These are phyloP conservation scores for Cottus gobio DNA, from an alignment of 2,113 vertebrate species.

Conservation along the genomic window DNA sequence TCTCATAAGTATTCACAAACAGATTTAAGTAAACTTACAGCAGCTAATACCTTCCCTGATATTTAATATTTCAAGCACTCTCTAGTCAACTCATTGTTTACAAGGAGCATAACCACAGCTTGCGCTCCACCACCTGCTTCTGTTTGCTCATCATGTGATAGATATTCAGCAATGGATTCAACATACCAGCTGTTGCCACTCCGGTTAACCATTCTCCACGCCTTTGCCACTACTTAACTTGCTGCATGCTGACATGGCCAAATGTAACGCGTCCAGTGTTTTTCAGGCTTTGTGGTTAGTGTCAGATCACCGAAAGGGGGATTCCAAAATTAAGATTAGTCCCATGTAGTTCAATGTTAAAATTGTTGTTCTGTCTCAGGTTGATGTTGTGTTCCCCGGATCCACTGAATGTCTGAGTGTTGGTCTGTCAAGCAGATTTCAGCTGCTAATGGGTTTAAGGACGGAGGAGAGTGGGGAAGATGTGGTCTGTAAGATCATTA, in stretches of 20 bases:
- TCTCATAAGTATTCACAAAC: background rate
- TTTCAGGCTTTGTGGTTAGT: background rate
- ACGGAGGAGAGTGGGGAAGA: background rate
- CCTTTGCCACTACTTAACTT: slow-evolving; percentile 12
- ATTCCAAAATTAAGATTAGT: background rate
- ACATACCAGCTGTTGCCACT: slow-evolving; percentile 25
- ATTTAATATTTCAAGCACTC: slow-evolving; percentile 4
- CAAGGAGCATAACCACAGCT: slow-evolving; percentile 16
- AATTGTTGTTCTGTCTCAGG: background rate
- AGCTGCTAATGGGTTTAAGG: background rate
- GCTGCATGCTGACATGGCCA: background rate
- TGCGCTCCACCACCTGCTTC: slow-evolving; percentile 26
- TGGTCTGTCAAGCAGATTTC: background rate
- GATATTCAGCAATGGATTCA: slow-evolving; percentile 4
- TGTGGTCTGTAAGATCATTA: background rate
- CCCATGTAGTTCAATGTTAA: background rate
- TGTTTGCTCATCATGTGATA: slow-evolving; percentile 23
- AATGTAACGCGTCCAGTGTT: background rate
- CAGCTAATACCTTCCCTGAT: slow-evolving; percentile 5
- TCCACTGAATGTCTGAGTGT: background rate
- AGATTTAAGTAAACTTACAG: background rate
- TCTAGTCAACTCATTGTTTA: background rate
- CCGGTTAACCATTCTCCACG: background rate
- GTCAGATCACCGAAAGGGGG: background rate
- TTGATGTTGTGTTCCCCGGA: background rate